Percentiles rank a stretch among this genome's conserved stretches.
phyloP scores from a whole-genome alignment of 2,888 invertebrate genomes.

The Cryptophagus acutangulus region DNA sequence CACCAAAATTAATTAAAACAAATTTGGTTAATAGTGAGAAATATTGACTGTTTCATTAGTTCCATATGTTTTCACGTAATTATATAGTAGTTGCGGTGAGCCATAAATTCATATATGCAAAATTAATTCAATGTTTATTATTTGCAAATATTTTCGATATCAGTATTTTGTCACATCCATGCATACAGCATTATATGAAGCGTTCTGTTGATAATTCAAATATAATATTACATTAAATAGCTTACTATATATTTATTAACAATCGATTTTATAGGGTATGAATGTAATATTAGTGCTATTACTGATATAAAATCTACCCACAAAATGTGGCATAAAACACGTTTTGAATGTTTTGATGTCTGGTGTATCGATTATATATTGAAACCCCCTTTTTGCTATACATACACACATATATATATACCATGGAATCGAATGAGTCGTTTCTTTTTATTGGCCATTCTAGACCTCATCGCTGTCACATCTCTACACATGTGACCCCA shows the following conservation, averaged over 20 bases:
- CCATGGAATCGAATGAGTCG: constrained; percentile 44
- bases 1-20: no score
- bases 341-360: constrained; percentile 44
- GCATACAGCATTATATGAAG: no score
- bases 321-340: constrained; percentile 43
- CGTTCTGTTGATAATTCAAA: no score
- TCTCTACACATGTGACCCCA: constrained; percentile 42
- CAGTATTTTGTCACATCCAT: no score
- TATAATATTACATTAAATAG: no score
- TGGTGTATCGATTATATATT: constrained; percentile 44
- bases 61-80: no score
- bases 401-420: background rate
- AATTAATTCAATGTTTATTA: no score
- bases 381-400: constrained; percentile 23
- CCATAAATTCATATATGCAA: no score
- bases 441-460: constrained; percentile 47
- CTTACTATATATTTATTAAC: constrained; percentile 29
- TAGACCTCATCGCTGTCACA: constrained; percentile 43
- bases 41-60: no score
- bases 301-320: constrained; percentile 41
- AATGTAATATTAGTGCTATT: constrained; percentile 33
- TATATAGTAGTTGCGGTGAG: no score
- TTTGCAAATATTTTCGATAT: no score
- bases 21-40: no score
- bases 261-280: constrained; percentile 32